Percentiles rank a stretch among this genome's conserved stretches.
Evolutionary conservation across 2,888 invertebrate species (phyloP).

Genomic region (Noctua fimbriata): DNA sequence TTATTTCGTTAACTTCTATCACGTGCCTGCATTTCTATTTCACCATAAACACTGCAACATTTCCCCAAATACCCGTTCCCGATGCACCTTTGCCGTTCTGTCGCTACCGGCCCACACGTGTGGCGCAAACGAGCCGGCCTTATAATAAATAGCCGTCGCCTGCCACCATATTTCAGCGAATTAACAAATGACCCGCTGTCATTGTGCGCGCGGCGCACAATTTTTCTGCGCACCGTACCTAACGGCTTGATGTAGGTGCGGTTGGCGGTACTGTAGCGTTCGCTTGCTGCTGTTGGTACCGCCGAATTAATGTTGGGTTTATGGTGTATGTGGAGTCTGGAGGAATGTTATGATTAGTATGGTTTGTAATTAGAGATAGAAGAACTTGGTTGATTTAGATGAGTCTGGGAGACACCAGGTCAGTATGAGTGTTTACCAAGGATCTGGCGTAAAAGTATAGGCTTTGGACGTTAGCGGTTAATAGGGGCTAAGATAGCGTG

Average conservation of each 20-base stretch:
- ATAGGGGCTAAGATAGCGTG: neutral
- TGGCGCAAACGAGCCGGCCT: constrained; percentile 88
- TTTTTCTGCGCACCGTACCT: constrained; percentile 89
- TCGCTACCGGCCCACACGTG: constrained; percentile 85
- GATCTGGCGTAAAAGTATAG: neutral
- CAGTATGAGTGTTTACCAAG: no score
- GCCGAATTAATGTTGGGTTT: constrained; percentile 80
- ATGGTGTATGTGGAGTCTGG: constrained; percentile 63
- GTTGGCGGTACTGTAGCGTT: constrained; percentile 74
- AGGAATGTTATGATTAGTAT: constrained; percentile 57
- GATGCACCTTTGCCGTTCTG: constrained; percentile 69
- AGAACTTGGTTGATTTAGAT: neutral
- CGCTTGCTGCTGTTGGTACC: constrained; percentile 65
- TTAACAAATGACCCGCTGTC: constrained; percentile 90
- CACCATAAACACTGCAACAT: neutral
- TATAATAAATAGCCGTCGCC: constrained; percentile 89
- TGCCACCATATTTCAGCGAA: constrained; percentile 89
- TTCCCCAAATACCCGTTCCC: constrained; percentile 4
- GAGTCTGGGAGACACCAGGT: neutral
- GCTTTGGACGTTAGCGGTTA: neutral
- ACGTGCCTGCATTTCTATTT: neutral
- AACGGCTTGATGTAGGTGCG: constrained; percentile 87
- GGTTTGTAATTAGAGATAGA: constrained; percentile 1
- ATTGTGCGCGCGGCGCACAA: constrained; percentile 85
- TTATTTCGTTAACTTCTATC: neutral